A percentile compares a stretch with the other conserved stretches of the same genome.
Conservation (phyloP, 2,888 invertebrate genomes). For the Lasioglossum marginatum region DNA sequence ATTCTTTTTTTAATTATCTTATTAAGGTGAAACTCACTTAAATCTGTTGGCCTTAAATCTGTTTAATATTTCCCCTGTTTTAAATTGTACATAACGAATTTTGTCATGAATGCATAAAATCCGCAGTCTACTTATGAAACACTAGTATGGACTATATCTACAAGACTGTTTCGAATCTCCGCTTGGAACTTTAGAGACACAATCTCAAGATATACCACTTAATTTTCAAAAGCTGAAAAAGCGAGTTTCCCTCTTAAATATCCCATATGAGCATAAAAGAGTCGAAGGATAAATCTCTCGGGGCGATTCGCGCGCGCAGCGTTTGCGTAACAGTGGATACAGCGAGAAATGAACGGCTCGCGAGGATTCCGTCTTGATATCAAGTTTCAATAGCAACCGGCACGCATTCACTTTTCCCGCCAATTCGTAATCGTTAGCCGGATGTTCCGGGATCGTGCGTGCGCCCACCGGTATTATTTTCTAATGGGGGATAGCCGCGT, state of each 20-base stretch:
- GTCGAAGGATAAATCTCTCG: neutral
- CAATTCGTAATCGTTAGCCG: slow-evolving; percentile 58
- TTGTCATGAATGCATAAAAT: no score
- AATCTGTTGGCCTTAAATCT: no score
- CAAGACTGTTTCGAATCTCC: no score
- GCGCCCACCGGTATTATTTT: slow-evolving; percentile 50
- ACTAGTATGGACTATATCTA: no score
- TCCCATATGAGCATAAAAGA: neutral
- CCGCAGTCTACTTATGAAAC: no score
- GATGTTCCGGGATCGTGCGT: slow-evolving; percentile 25
- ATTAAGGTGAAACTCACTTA: no score
- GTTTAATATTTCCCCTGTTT: no score
- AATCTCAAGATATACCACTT: no score
- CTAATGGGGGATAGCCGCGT: slow-evolving; percentile 55
- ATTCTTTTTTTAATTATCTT: no score
- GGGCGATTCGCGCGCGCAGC: neutral
- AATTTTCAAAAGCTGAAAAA: no score
- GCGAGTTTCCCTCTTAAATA: neutral
- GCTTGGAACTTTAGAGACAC: no score
- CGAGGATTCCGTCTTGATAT: slow-evolving; percentile 22
- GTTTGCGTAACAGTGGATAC: slow-evolving; percentile 1
- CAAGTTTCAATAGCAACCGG: slow-evolving; percentile 45
- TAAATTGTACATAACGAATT: no score
- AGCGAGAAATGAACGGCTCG: neutral
- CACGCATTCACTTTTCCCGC: slow-evolving; percentile 41